A percentile compares a stretch with the other conserved stretches of the same genome.
phyloP scores from a whole-genome alignment of 2,113 vertebrate genomes.

The Paratilapia polleni region DNA sequence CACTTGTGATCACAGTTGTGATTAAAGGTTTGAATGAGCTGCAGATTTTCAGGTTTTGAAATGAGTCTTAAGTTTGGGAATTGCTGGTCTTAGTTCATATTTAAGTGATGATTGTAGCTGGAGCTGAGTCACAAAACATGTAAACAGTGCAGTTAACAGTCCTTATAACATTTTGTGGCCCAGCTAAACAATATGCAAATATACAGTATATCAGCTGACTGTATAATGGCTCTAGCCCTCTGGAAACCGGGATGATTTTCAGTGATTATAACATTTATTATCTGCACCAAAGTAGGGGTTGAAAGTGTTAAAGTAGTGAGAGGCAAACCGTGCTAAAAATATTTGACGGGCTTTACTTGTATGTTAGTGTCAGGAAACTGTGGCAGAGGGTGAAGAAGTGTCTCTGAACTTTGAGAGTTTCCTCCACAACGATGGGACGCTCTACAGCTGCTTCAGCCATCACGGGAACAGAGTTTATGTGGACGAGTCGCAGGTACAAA shows the following conservation, averaged over 20 bases:
- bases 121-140: neutral
- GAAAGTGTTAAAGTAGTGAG: neutral
- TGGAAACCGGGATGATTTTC: neutral
- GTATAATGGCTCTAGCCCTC: neutral
- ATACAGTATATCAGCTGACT: neutral
- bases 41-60: too few relatives aligned
- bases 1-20: too few relatives aligned
- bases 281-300: neutral
- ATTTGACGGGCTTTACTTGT: neutral
- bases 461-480: constrained; percentile 71
- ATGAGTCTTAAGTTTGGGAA: too few relatives aligned
- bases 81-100: too few relatives aligned
- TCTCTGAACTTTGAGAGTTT: constrained; percentile 76
- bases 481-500: constrained; percentile 68
- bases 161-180: neutral
- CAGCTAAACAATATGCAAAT: neutral
- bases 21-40: too few relatives aligned
- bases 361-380: constrained; percentile 28
- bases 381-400: constrained; percentile 54
- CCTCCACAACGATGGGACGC: constrained; percentile 65
- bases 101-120: neutral
- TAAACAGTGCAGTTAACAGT: neutral
- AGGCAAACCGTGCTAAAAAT: neutral
- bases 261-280: neutral
- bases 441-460: constrained; percentile 75